Conservation (phyloP, 1,140 invertebrate species). For the Euura lappo region DNA sequence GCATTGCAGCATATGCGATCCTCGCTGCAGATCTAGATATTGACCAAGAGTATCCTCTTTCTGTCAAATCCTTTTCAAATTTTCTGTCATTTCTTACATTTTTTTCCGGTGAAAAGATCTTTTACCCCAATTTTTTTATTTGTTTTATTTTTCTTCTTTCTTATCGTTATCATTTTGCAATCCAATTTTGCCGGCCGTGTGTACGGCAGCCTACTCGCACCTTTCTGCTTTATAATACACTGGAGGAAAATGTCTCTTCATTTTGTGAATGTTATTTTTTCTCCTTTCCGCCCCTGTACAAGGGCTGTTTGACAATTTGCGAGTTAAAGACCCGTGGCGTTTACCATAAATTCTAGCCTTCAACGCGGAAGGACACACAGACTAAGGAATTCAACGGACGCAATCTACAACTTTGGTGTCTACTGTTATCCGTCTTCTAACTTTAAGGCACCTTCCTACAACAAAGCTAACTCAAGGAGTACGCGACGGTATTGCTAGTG, state of each 20-base stretch:
- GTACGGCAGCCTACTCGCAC: background rate
- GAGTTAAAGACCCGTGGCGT: too few relatives aligned
- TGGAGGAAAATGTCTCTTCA: background rate
- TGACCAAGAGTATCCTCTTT: too few relatives aligned
- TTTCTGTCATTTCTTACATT: too few relatives aligned
- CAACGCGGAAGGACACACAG: background rate
- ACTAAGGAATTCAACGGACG: background rate
- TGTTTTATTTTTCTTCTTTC: background rate
- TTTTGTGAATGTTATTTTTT: background rate
- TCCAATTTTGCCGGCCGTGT: background rate
- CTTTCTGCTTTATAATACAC: too few relatives aligned
- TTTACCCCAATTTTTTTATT: background rate
- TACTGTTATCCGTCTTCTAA: background rate
- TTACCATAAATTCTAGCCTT: background rate
- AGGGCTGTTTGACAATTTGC: too few relatives aligned
- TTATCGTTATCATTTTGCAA: background rate
- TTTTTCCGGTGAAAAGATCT: too few relatives aligned
- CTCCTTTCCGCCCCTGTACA: background rate
- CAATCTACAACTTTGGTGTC: conserved; percentile 4
- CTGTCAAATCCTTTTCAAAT: too few relatives aligned
- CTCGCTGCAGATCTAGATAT: too few relatives aligned
- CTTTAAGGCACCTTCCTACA: background rate
- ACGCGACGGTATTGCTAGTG: background rate
- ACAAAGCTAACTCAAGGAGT: background rate
- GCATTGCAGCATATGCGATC: too few relatives aligned